phyloP scores from a whole-genome alignment of 2,888 invertebrate genomes.

The Clusia tigrina region DNA sequence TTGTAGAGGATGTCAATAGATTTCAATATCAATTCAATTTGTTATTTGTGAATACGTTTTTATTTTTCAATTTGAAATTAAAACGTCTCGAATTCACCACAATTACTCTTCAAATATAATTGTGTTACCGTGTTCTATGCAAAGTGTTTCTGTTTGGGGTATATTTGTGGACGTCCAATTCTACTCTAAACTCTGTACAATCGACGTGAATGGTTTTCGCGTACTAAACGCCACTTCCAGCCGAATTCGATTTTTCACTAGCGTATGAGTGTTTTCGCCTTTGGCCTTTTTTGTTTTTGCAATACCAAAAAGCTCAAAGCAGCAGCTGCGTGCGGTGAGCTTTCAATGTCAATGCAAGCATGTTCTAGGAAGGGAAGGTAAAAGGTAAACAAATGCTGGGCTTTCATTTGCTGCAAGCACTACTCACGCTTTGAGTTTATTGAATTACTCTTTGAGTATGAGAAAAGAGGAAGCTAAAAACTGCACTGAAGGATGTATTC shows the following conservation, averaged over 20 bases:
- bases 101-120: no score
- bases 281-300: slow-evolving; percentile 12
- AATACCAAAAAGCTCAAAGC: slow-evolving; percentile 3
- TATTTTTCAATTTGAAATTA: no score
- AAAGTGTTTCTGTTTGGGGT: no score
- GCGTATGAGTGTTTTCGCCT: neutral
- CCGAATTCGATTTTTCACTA: neutral
- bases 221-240: slow-evolving; percentile 28
- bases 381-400: neutral
- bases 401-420: neutral
- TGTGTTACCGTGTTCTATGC: no score
- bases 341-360: slow-evolving; percentile 22
- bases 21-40: no score
- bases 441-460: neutral
- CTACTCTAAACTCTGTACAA: slow-evolving; percentile 23
- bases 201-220: slow-evolving; percentile 28
- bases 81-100: no score
- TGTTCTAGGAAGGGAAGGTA: neutral
- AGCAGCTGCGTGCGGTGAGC: neutral
- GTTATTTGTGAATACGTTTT: no score
- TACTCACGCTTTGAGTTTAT: neutral
- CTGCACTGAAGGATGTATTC: neutral
- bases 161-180: no score
- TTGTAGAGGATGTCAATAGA: no score
- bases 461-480: neutral